Evolutionary conservation across 2,797 vertebrate genomes (phyloP).

Genomic region (Aulostomus chinensis): DNA sequence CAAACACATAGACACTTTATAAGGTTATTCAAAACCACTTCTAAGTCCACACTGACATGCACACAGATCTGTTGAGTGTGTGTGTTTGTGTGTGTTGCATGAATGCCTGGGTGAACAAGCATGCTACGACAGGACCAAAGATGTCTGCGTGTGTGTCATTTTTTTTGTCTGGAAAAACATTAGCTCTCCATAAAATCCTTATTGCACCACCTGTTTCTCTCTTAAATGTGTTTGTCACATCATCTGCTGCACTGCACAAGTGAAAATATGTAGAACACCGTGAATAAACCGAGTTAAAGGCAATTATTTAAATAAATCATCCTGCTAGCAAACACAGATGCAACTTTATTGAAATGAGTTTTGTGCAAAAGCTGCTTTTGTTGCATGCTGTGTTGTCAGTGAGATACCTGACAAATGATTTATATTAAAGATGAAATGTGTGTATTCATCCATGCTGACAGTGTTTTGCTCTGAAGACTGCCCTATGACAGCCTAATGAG

Average conservation of each 20-base stretch:
- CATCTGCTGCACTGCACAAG: background rate
- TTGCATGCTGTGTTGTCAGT: conserved; percentile 8
- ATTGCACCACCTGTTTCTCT: conserved; percentile 18
- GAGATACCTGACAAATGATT: conserved; percentile 50
- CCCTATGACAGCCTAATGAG: conserved; percentile 69
- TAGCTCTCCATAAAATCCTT: conserved; percentile 36
- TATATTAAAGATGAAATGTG: conserved; percentile 46
- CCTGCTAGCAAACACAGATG: background rate
- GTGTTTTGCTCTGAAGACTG: conserved; percentile 49
- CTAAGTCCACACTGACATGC: background rate
- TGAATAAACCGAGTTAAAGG: no score
- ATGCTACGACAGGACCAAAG: conserved; percentile 56
- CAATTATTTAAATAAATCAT: no score
- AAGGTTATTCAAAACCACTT: background rate
- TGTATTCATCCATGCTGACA: conserved; percentile 41
- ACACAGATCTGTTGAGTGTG: conserved; percentile 22
- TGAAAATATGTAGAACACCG: background rate
- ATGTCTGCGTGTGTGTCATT: conserved; percentile 29
- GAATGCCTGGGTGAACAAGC: conserved; percentile 37
- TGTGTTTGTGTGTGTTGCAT: conserved; percentile 30
- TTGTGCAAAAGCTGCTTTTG: conserved; percentile 4
- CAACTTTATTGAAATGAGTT: background rate
- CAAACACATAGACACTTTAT: conserved; percentile 16
- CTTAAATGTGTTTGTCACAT: background rate
- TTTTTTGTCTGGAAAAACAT: conserved; percentile 60